A percentile compares a stretch with the other conserved stretches of the same genome.
Evolutionary conservation across 2,888 invertebrate genomes (phyloP).

Genomic region (Hanleya hanleyi): DNA sequence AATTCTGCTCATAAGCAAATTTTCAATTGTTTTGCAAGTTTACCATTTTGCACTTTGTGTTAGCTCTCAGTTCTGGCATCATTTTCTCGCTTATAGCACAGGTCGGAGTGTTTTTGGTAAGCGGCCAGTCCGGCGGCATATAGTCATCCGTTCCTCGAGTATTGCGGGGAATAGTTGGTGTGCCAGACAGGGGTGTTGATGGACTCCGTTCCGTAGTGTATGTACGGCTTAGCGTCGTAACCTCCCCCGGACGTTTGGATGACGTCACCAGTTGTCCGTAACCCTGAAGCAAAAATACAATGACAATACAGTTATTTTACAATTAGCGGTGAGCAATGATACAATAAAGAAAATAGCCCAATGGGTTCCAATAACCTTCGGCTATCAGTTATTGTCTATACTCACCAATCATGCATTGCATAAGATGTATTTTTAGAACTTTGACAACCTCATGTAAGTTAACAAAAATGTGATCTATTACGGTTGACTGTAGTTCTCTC

Average conservation of each 20-base stretch:
- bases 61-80: no score
- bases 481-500: no score
- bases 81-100: background rate
- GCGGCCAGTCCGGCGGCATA: background rate
- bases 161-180: constrained; percentile 8
- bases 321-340: no score
- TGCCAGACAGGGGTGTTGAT: constrained; percentile 3
- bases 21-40: background rate
- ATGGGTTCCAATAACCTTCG: no score
- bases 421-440: no score
- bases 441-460: no score
- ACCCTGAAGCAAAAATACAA: background rate
- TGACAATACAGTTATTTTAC: no score
- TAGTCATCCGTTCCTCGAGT: constrained; percentile 9
- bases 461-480: no score
- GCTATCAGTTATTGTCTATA: no score
- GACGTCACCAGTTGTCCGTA: background rate
- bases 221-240: background rate
- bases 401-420: no score
- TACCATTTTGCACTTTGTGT: no score
- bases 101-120: background rate
- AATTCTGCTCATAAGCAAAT: background rate
- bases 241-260: background rate
- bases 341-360: no score
- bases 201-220: background rate